These are phyloP conservation scores for Fabriciana adippe DNA, from an alignment of 2,888 invertebrate species.

Conservation along the genomic window DNA sequence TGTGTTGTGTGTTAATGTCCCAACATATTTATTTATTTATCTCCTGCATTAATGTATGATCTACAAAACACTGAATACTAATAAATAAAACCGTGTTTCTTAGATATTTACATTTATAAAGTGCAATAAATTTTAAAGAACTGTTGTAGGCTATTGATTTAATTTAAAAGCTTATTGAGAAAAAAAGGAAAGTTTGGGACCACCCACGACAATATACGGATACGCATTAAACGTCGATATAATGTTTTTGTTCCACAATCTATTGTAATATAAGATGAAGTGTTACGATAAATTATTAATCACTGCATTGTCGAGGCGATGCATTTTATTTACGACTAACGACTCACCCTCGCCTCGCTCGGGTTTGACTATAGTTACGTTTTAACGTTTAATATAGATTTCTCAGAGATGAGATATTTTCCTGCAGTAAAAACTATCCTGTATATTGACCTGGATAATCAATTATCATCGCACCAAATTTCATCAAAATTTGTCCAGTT, in stretches of 20 bases:
- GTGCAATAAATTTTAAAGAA: slow-evolving; percentile 3
- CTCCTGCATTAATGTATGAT: not conserved
- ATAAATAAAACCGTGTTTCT: slow-evolving; percentile 4
- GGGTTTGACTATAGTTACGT: no score
- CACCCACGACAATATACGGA: slow-evolving; percentile 7
- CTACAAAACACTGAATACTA: not conserved
- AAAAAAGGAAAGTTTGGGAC: slow-evolving; percentile 11
- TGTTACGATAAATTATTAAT: slow-evolving; percentile 10
- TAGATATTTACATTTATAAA: slow-evolving; percentile 10
- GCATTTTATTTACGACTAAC: slow-evolving; percentile 2
- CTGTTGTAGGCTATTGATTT: slow-evolving; percentile 12
- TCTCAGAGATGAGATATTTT: no score
- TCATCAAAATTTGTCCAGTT: no score
- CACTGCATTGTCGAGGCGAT: not conserved
- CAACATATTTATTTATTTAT: no score
- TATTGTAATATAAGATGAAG: slow-evolving; percentile 13
- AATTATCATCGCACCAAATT: no score
- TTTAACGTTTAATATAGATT: no score
- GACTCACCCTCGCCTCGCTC: no score
- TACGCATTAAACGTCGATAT: not conserved
- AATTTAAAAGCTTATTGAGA: slow-evolving; percentile 1
- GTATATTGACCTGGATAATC: no score
- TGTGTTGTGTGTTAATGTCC: no score
- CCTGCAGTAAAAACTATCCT: no score
- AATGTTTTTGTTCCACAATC: slow-evolving; percentile 13